Evolutionary conservation across 2,797 vertebrate species (phyloP).

Genomic region (Tachyglossus aculeatus): DNA sequence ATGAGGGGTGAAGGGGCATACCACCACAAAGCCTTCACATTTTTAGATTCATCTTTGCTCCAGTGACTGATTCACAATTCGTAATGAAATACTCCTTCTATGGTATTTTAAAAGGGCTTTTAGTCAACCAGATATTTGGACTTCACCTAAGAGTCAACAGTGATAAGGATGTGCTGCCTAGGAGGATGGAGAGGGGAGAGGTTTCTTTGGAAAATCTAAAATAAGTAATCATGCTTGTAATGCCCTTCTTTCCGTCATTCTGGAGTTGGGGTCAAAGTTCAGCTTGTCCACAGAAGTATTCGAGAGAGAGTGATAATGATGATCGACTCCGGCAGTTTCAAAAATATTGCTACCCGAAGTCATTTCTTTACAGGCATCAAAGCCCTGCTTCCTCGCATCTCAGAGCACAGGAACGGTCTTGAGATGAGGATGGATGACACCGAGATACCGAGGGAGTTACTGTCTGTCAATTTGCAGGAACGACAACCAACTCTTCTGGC

Average conservation of each 20-base stretch:
- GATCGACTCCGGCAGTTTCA: neutral
- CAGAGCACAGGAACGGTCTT: neutral
- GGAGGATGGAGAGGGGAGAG: neutral
- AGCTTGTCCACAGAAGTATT: neutral
- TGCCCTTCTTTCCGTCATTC: neutral
- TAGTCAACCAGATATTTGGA: neutral
- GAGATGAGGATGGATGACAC: neutral
- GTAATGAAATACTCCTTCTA: neutral
- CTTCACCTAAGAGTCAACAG: neutral
- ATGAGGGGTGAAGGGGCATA: neutral
- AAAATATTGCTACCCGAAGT: neutral
- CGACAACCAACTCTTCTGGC: too few relatives aligned
- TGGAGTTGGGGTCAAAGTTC: neutral
- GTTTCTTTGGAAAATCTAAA: neutral
- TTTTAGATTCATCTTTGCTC: neutral
- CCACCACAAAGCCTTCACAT: rapidly evolving
- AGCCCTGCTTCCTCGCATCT: neutral
- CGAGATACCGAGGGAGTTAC: neutral
- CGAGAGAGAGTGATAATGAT: neutral
- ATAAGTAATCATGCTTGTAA: neutral
- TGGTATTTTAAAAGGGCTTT: neutral
- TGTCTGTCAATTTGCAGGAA: neutral
- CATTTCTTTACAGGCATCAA: neutral
- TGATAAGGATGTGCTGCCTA: neutral
- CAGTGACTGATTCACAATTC: neutral